These are phyloP conservation scores for Maconellicoccus hirsutus DNA, from an alignment of 1,140 invertebrate genomes.

Conservation along the genomic window DNA sequence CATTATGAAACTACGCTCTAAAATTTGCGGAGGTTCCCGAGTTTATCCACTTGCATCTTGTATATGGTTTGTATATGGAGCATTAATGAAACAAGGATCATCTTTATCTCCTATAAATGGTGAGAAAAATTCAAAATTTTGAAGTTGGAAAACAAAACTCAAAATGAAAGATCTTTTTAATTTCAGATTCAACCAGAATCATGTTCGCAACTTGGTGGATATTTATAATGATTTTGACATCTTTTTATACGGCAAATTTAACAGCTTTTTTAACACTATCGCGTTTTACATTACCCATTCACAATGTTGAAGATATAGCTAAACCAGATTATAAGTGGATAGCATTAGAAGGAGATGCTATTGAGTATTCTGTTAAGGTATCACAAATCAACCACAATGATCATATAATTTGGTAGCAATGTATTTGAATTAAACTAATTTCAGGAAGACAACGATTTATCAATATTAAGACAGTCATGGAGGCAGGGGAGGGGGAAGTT, in stretches of 20 bases:
- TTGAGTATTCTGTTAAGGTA: constrained; percentile 53
- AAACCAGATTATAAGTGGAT: constrained; percentile 55
- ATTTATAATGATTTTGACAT: constrained; percentile 72
- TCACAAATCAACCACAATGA: constrained; percentile 29
- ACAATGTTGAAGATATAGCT: constrained; percentile 52
- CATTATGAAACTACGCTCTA: constrained; percentile 48
- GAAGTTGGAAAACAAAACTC: not conserved
- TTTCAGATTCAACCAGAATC: constrained; percentile 61
- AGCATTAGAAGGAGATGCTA: constrained; percentile 46
- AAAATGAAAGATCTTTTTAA: not conserved
- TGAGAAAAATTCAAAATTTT: not conserved
- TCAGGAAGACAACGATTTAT: constrained; percentile 29
- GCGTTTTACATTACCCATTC: constrained; percentile 64
- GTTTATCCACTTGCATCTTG: constrained; percentile 52
- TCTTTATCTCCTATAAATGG: constrained; percentile 62
- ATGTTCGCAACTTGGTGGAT: constrained; percentile 86
- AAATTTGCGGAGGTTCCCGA: constrained; percentile 36
- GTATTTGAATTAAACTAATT: constrained; percentile 22
- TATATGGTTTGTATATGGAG: constrained; percentile 77
- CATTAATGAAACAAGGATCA: constrained; percentile 75
- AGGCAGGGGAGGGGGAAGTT: constrained; percentile 30
- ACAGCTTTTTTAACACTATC: constrained; percentile 78
- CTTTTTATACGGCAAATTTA: constrained; percentile 85
- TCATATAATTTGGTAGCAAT: not conserved
- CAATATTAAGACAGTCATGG: constrained; percentile 29